Percentiles rank a stretch among this genome's conserved stretches.
These are phyloP conservation scores for Herminia tarsipennalis DNA, from an alignment of 2,888 invertebrate genomes.

Conservation along the genomic window DNA sequence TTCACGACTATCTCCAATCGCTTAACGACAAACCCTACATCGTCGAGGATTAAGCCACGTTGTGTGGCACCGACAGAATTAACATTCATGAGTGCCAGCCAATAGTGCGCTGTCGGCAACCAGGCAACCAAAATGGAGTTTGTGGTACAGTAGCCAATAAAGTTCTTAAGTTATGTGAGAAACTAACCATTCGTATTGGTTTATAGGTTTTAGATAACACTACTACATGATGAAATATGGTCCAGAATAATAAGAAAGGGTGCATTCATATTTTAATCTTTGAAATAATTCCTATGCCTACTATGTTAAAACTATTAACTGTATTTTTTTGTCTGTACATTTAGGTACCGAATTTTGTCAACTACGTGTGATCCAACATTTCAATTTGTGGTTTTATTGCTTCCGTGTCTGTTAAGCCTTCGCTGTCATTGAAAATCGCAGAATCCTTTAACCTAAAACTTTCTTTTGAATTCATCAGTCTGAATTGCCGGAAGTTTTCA, in stretches of 20 bases:
- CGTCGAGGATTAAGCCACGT: constrained; percentile 47
- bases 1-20: constrained; percentile 29
- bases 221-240: background rate
- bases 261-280: too few relatives aligned
- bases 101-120: constrained; percentile 27
- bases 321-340: too few relatives aligned
- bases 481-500: constrained; percentile 10
- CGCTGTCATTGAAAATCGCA: background rate
- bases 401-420: background rate
- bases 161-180: constrained; percentile 9
- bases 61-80: constrained; percentile 45
- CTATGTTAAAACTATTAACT: too few relatives aligned
- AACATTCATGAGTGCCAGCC: constrained; percentile 60
- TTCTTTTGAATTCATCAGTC: constrained; percentile 11
- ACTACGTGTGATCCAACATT: too few relatives aligned
- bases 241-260: too few relatives aligned
- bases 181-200: background rate
- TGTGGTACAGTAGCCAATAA: constrained; percentile 14
- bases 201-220: background rate
- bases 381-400: background rate
- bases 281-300: too few relatives aligned
- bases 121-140: constrained; percentile 10
- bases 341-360: too few relatives aligned
- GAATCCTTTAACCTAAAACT: constrained; percentile 6
- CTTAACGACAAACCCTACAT: constrained; percentile 29